Evolutionary conservation across 2,113 vertebrate species (phyloP), one percentile per base, ranked within the genome.

Genomic region (Tonatia bakeri): DNA sequence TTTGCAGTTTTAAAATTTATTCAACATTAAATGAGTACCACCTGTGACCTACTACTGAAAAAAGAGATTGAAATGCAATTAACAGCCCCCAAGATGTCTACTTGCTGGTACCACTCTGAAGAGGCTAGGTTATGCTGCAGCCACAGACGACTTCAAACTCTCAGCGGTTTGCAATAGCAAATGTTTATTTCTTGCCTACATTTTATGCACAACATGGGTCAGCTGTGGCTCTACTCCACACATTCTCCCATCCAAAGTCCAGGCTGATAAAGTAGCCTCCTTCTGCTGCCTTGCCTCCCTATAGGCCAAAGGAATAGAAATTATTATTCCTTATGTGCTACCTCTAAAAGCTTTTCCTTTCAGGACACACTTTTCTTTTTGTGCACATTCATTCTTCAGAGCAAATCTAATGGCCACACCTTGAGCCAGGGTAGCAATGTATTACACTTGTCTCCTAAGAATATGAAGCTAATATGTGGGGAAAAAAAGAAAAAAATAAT

Each of bases 291-390:
- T 84, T 85, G 9, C 11, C 3, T 36, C 0, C 31, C 13, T 83
- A 7, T 50, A 40, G 59, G 36, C 1, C 13, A 50, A 50, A 70
- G 22, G 16, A 40, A 82, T 75, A 67, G 3, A 38, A 84, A 77
- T 47, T 5, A 28, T 65, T 19, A 52, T 1, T 12, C n/a, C 7
- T 0, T 24, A 50, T n/a, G 12, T 0, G 16, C 1, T 59, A 16
- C 10, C 26, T 73, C 4, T 81, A 33, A 84, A 67, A 59, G 9
- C 2, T 43, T 67, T 84, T 45, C 15, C 8, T 59, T 52, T 50
- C 3, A 40, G 40, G 20, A 81, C 64, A 10, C 2, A 17, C 9
- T 64, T 81, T 65, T 36, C 17, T 40, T 61, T 61, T 75, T 64
- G 6, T 14, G 80, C 52, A 85, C 2, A 38, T 90, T 72, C 7